A percentile compares a stretch with the other conserved stretches of the same genome.
Conservation (phyloP, 2,797 vertebrate genomes). For the Vultur gryphus region DNA sequence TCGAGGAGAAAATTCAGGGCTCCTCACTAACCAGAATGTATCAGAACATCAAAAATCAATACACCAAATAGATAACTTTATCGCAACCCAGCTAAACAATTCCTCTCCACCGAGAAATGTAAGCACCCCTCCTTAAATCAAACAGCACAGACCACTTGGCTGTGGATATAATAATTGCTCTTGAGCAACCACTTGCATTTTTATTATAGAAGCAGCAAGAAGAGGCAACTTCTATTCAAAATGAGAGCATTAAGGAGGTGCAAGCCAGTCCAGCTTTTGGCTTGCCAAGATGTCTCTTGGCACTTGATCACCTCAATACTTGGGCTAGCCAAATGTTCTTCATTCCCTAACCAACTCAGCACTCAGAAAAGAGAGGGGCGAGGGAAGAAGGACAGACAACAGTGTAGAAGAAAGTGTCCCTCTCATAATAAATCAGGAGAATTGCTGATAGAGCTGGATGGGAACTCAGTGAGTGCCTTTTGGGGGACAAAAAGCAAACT, state of each 20-base stretch:
- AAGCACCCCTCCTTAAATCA: background rate
- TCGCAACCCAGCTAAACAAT: background rate
- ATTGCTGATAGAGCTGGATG: background rate
- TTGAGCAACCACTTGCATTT: background rate
- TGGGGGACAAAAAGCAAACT: background rate
- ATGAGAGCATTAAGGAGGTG: background rate
- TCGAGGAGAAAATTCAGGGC: background rate
- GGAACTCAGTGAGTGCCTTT: background rate
- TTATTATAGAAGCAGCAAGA: conserved; percentile 11
- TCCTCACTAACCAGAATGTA: background rate
- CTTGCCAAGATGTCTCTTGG: conserved; percentile 7
- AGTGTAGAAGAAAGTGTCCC: background rate
- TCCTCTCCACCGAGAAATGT: background rate
- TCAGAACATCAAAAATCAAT: conserved; percentile 14
- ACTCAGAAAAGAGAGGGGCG: background rate
- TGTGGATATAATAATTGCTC: background rate
- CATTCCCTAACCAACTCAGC: conserved; percentile 19
- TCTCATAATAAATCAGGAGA: conserved; percentile 12
- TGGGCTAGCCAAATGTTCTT: conserved; percentile 18
- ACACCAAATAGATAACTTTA: background rate
- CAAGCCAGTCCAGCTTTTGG: background rate
- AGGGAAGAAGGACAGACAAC: background rate
- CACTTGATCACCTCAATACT: background rate
- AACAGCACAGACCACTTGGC: background rate
- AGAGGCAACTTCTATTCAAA: conserved; percentile 8